Conservation (phyloP, 2,888 invertebrate species). For the Vanessa cardui region DNA sequence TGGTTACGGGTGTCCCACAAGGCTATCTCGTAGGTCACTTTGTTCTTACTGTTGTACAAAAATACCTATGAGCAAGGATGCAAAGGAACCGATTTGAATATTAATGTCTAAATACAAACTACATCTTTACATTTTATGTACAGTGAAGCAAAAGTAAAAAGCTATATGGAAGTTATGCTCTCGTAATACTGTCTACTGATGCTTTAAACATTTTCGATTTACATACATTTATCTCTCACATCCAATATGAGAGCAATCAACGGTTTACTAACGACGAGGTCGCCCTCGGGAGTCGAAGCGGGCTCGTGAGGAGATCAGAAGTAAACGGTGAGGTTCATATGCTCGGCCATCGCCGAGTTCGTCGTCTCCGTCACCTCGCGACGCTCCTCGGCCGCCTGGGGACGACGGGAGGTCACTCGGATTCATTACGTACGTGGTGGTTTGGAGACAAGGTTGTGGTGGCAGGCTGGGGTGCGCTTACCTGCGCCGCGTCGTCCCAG, state of each 20-base stretch:
- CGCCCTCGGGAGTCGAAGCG: neutral
- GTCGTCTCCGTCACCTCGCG: slow-evolving; percentile 62
- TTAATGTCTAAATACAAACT: neutral
- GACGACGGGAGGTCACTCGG: neutral
- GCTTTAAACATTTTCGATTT: no score
- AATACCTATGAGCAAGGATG: neutral
- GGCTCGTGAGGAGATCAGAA: slow-evolving; percentile 63
- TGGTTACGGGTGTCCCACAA: neutral
- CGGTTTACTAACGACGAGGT: neutral
- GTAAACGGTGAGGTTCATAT: slow-evolving; percentile 88
- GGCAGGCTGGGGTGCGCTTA: neutral
- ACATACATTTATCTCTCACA: no score
- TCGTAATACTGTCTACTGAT: no score
- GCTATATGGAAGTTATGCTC: no score
- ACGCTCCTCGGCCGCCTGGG: slow-evolving; percentile 60
- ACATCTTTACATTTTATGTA: neutral
- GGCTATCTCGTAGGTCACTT: neutral
- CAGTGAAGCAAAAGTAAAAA: neutral
- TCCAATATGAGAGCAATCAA: neutral
- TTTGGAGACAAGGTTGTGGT: no score
- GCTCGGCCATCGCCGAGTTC: slow-evolving; percentile 75
- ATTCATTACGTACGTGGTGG: no score
- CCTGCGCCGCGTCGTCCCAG: slow-evolving; percentile 84
- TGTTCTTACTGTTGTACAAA: slow-evolving; percentile 1
- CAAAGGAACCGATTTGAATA: neutral